Base-by-base conservation (phyloP, 2,888 invertebrate genomes). In the Cancer borealis region DNA sequence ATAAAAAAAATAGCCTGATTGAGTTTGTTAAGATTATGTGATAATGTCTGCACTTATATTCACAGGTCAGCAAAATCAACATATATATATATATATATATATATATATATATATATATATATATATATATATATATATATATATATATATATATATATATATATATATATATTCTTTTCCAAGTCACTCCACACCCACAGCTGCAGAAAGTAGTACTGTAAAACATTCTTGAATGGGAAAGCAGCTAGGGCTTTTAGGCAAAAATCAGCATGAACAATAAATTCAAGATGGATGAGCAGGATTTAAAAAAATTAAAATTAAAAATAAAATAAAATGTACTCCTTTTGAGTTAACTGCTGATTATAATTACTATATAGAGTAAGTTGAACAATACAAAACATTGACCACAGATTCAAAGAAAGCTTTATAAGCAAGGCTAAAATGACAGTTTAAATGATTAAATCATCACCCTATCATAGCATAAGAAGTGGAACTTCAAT, bases 61-160 rank as follows among this genome's bases (percentile, higher is more conserved):
- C n/a, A 26, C 26, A 73, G 73, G 54, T 54, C 73, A 73, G 26
- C n/a, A 73, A 73, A 21, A 73, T 73, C 26, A 26, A 8, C 49
- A 92, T 73, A 91, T 73, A 49, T 91, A 2, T 91, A 92, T 79
- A 45, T 92, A 39, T 2, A 39, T 39, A 39, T 73, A 49, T 91
- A 2, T 91, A 92, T 79, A 45, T 92, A 8, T 89, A 92, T 73
- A 91, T 73, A 49, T 91, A 2, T 91, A 92, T 79, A 45, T 92
- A 8, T 89, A 92, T 73, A 91, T 73, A 49, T 91, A 2, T 91
- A 92, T 79, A 45, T 92, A 8, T 89, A 92, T 73, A 91, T 73
- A 49, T 91, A 2, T 91, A 92, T 79, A 45, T 92, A 8, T 89
- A 92, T 73, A 91, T 73, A 49, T 91, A 2, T 91, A 92, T 79